Evolutionary conservation across 1,140 invertebrate species (phyloP).

Genomic region (Palaemon carinicauda): DNA sequence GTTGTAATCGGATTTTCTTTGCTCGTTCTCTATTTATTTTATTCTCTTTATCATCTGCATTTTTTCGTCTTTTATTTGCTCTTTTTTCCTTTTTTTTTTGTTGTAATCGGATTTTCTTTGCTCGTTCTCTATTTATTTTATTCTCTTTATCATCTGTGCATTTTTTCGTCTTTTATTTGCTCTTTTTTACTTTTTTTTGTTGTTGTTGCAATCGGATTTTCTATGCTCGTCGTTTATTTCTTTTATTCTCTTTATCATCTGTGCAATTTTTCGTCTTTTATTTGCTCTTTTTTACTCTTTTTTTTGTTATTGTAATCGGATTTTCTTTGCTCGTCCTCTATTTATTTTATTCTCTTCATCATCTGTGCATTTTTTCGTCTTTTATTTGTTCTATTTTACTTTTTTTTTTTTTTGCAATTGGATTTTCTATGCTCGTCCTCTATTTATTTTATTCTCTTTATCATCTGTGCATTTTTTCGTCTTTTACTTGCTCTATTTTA

Average conservation of each 20-base stretch:
- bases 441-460: background rate
- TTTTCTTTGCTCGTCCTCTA: no score
- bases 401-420: no score
- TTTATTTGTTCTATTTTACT: background rate
- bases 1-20: no score
- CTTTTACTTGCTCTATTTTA: background rate
- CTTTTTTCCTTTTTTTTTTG: background rate
- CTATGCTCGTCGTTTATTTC: no score
- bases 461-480: no score
- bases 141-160: background rate
- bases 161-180: background rate
- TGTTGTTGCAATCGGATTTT: no score
- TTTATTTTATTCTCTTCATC: no score
- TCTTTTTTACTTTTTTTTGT: background rate
- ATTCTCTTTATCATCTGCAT: background rate
- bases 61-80: background rate
- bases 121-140: background rate
- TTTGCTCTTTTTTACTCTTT: background rate
- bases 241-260: no score
- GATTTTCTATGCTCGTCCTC: no score
- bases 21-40: background rate
- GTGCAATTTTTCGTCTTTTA: no score
- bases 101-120: no score
- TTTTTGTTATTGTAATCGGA: no score
- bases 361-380: background rate